Percentiles rank a stretch among this genome's conserved stretches.
phyloP scores from a whole-genome alignment of 2,113 vertebrate genomes.

The Leuciscus idus region DNA sequence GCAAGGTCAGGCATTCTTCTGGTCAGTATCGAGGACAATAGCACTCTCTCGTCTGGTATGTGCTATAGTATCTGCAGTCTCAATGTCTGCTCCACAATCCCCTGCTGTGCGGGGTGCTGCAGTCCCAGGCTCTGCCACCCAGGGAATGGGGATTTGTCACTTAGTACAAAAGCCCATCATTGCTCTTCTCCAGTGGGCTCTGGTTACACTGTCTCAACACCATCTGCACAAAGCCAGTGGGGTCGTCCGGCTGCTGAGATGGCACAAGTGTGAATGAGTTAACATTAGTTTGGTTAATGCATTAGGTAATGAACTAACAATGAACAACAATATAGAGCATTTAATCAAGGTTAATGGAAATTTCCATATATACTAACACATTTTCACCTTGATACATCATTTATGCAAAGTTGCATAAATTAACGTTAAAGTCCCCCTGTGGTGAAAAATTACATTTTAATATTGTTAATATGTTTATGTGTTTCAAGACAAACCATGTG shows the following conservation, averaged over 20 bases:
- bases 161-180: constrained; percentile 31
- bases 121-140: constrained; percentile 28
- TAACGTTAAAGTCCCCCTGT: too few relatives aligned
- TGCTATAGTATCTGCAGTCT: constrained; percentile 38
- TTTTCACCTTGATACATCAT: not conserved
- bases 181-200: constrained; percentile 29
- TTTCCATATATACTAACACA: not conserved
- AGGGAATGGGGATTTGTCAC: constrained; percentile 42
- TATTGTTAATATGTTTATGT: too few relatives aligned
- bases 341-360: not conserved
- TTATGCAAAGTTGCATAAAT: too few relatives aligned
- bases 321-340: not conserved
- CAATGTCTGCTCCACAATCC: constrained; percentile 32
- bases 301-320: not conserved
- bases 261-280: not conserved
- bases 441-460: too few relatives aligned
- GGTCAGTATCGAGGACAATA: constrained; percentile 20
- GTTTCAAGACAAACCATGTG: too few relatives aligned
- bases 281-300: not conserved
- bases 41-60: constrained; percentile 32
- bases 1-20: constrained; percentile 70
- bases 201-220: constrained; percentile 40
- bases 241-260: not conserved
- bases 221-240: constrained; percentile 41
- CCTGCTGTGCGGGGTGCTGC: constrained; percentile 1